Evolutionary conservation across 1,140 invertebrate genomes (phyloP).

Genomic region (Drosophila takahashii): DNA sequence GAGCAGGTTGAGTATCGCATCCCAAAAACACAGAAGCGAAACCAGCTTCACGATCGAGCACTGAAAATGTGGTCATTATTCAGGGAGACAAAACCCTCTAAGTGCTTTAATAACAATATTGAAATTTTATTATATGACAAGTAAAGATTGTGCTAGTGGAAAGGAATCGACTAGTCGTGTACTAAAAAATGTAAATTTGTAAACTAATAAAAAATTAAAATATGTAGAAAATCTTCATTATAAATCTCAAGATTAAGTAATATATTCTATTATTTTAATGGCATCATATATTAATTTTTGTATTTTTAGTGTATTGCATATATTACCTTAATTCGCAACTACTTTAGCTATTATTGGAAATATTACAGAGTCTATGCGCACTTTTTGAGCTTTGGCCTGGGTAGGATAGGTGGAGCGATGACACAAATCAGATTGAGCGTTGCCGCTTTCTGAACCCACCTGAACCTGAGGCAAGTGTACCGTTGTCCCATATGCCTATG

Average conservation of each 20-base stretch:
- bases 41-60: constrained; percentile 22
- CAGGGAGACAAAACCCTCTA: constrained; percentile 32
- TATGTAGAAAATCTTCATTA: too few species aligned
- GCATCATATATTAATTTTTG: too few species aligned
- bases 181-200: not conserved
- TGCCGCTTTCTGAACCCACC: constrained; percentile 63
- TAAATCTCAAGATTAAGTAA: too few species aligned
- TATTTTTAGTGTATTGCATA: not conserved
- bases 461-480: constrained; percentile 74
- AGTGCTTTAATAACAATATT: constrained; percentile 62
- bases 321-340: not conserved
- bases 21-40: constrained; percentile 9
- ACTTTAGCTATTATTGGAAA: not conserved
- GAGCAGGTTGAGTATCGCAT: constrained; percentile 55
- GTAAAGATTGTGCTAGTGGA: not conserved
- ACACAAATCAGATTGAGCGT: constrained; percentile 75
- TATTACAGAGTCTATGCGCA: not conserved
- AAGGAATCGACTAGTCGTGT: not conserved
- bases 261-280: too few species aligned
- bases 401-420: constrained; percentile 15
- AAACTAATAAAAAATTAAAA: too few species aligned
- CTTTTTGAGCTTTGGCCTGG: not conserved
- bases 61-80: constrained; percentile 6
- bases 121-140: constrained; percentile 51
- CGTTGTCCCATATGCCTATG: constrained; percentile 67